These are phyloP conservation scores for Serripes groenlandicus DNA, from an alignment of 2,888 invertebrate species.

Conservation along the genomic window DNA sequence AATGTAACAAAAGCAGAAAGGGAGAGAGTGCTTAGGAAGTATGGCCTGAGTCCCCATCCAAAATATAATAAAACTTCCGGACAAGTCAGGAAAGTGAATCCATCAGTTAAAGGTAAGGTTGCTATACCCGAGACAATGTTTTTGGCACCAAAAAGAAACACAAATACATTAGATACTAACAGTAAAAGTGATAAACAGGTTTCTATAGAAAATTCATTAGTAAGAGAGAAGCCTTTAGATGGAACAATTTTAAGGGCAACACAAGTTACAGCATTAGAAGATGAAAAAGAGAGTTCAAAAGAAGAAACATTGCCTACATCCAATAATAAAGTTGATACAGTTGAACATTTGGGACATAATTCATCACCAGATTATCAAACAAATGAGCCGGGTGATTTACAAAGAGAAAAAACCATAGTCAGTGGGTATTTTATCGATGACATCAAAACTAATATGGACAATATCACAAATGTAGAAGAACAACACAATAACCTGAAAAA, in stretches of 20 bases:
- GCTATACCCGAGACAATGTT: slow-evolving; percentile 13
- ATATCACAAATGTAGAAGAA: neutral
- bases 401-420: slow-evolving; percentile 21
- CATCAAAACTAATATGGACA: neutral
- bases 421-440: slow-evolving; percentile 51
- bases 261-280: neutral
- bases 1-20: slow-evolving; percentile 45
- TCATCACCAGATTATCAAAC: neutral
- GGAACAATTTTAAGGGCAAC: neutral
- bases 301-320: neutral
- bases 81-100: neutral
- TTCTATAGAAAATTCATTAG: neutral
- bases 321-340: neutral
- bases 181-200: neutral
- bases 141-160: neutral
- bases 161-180: neutral
- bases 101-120: neutral
- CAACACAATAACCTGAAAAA: neutral
- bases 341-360: neutral
- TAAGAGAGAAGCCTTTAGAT: neutral
- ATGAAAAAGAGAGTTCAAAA: neutral
- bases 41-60: slow-evolving; percentile 58
- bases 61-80: neutral
- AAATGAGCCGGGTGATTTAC: neutral
- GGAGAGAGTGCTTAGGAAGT: slow-evolving; percentile 60